Evolutionary conservation across 2,113 vertebrate genomes (phyloP), one percentile per base, ranked within the genome.

Genomic region (Myxocyprinus asiaticus): DNA sequence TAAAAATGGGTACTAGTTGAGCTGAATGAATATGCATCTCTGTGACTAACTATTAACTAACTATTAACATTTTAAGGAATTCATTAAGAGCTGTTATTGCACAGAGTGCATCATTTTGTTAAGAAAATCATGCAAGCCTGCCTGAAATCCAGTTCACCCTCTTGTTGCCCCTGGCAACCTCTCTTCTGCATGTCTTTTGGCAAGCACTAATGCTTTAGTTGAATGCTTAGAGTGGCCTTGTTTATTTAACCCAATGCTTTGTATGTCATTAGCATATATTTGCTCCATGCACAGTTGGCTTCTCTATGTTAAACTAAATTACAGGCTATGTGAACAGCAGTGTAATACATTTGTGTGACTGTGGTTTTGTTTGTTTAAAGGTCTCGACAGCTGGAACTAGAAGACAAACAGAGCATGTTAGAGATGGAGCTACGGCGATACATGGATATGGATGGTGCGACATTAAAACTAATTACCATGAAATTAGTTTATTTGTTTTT

Each of bases 331-430:
- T 7, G 56, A 53, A 63, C 44, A 61, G 55, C 53, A 50, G 53
- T 45, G 22, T 44, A 55, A 64, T 72, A n/a, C 15, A 12, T 77
- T 17, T 14, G 67, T 80, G 50, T 76, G 47, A 47, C 55, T 80
- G 67, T 66, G 78, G 67, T 86, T 78, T 43, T 9, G 44, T 7
- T 12, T 33, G 22, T 33, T 7, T 55, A 56, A 55, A 98, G 97
- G 58, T 96, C 93, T 22, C 93, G 95, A 58, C 95, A 97, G 83
- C 91, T 98, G 88, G 94, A 95, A 47, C 90, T 98, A 4, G 95
- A 98, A 61, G 95, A 98, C 87, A 92, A 97, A 85, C 96, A 98
- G 88, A 88, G 91, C 83, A 92, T 92, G 68, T 87, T 98, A n/a
- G 96, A 97, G 71, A 79, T 95, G 89, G 93, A 96, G 86, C 91